Percentiles rank a stretch among this genome's conserved stretches.
phyloP scores from a whole-genome alignment of 2,797 vertebrate genomes.

The Pantherophis alleghaniensis region DNA sequence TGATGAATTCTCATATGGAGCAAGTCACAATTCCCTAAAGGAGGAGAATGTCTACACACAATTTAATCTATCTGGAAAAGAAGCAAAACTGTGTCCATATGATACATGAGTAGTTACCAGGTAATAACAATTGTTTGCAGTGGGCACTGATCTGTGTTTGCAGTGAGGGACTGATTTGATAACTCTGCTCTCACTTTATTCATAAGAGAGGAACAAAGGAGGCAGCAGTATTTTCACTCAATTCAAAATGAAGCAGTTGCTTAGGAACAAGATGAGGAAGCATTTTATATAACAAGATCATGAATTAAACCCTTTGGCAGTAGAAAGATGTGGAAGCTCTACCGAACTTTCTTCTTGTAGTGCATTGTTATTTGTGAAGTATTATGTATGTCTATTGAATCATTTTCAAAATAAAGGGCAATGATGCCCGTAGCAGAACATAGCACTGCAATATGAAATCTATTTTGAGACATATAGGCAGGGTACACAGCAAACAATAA shows the following conservation, averaged over 20 bases:
- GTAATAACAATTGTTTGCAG: neutral
- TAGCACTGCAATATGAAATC: neutral
- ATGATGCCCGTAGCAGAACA: neutral
- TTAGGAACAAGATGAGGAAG: slow-evolving; percentile 28
- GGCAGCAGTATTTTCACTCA: neutral
- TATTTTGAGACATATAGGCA: neutral
- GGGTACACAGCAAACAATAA: neutral
- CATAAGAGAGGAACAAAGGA: neutral
- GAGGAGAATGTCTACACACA: neutral
- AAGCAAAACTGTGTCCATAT: neutral
- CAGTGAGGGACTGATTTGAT: neutral
- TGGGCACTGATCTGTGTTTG: neutral
- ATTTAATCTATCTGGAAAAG: neutral
- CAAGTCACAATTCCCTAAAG: neutral
- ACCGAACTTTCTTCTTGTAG: neutral
- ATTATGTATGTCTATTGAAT: neutral
- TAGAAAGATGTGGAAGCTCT: neutral
- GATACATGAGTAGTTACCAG: neutral
- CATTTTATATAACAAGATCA: slow-evolving; percentile 4
- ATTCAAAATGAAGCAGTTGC: neutral
- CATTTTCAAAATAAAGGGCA: neutral
- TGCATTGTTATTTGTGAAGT: neutral
- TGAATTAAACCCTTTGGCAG: neutral
- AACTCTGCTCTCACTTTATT: neutral
- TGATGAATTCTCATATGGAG: neutral